Evolutionary conservation across 2,888 invertebrate species (phyloP), one percentile per base, ranked within the genome.

Genomic region (Ochropleura plecta): DNA sequence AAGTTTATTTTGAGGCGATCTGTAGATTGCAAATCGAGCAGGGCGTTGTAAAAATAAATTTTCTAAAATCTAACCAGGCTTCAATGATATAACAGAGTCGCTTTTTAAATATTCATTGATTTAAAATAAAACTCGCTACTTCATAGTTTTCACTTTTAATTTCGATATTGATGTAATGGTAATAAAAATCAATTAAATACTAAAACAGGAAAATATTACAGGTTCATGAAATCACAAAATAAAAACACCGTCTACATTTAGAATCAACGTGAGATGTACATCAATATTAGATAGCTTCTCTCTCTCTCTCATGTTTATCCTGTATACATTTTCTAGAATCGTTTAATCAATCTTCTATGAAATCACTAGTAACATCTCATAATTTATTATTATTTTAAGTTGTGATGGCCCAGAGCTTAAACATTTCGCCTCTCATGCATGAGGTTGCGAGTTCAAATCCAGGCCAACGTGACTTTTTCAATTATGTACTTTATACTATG

Each of bases 101-200:
- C 30, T 30, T 60, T 53, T 7, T 42, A 60, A 78, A 53, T 53
- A 79, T 70, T 46, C 3, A n/a, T 53, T 60, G 12, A 16, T 30
- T 16, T 70, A 48, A 42, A 70, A 42, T 48, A 16, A 60, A 68
- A 40, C 7, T 9, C 7, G 0, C 14, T 12, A 12, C 57, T 46
- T 18, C 20, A 12, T 20, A 40, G 20, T 60, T 78, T 76, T 78
- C 70, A 60, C 78, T 60, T 70, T 48, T 70, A 2, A 8, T 59
- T 9, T 30, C 14, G n/a, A 16, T 57, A 7, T 49, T 6, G 3
- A 42, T 8, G 1, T 0, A 12, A 42, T 55, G n/a, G 42, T 48
- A 20, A 30, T 63, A n/a, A 42, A 64, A 55, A 3, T 14, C 20
- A 16, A n/a, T 51, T 6, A 10, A 55, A 8, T 40, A 16, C 12